Conservation (phyloP, 2,888 invertebrate species). For the Cylindroiulus punctatus region DNA sequence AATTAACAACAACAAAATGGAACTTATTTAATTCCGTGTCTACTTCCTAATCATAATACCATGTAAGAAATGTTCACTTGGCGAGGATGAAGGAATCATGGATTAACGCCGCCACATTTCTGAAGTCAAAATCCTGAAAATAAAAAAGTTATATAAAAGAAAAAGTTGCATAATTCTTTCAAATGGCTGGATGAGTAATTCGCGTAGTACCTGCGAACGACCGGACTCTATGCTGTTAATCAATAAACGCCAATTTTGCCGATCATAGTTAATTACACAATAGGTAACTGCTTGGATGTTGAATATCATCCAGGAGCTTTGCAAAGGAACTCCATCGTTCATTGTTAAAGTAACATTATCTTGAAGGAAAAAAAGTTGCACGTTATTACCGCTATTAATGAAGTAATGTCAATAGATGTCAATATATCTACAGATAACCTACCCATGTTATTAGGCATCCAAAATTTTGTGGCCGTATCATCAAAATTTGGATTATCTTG, state of each 20-base stretch:
- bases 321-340: constrained; percentile 49
- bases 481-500: not conserved
- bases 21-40: not conserved
- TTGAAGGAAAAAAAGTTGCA: not conserved
- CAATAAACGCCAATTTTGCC: constrained; percentile 64
- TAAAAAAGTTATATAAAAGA: not conserved
- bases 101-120: not conserved
- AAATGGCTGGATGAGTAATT: too few species aligned
- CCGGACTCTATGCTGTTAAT: not conserved
- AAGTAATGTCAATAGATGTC: not conserved
- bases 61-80: not conserved
- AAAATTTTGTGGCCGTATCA: not conserved
- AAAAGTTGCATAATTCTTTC: too few species aligned
- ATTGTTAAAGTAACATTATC: not conserved
- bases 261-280: constrained; percentile 66
- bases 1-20: not conserved
- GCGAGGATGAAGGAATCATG: not conserved
- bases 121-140: not conserved
- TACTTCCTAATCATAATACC: not conserved
- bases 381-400: not conserved
- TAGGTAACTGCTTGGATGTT: constrained; percentile 62
- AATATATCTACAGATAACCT: not conserved
- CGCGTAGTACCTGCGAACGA: not conserved
- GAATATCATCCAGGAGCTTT: constrained; percentile 53
- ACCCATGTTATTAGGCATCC: not conserved